Conservation (phyloP, 2,113 vertebrate species). For the Mirounga angustirostris region DNA sequence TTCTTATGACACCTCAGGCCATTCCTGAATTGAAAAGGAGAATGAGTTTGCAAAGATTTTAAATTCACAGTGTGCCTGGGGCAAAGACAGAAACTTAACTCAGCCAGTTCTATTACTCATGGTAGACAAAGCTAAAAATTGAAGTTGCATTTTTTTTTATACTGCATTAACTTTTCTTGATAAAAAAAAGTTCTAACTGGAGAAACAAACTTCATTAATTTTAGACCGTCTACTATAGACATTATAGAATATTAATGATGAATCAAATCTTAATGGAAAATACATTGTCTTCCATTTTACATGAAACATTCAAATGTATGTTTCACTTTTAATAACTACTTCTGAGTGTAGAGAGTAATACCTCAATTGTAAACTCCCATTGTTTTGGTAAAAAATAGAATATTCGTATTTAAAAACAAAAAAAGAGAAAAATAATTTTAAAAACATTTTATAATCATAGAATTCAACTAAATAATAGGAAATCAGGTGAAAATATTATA, state of each 20-base stretch:
- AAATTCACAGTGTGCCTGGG: not conserved
- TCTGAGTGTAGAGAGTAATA: not conserved
- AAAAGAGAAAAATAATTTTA: not conserved
- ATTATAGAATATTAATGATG: not conserved
- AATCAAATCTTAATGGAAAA: not conserved
- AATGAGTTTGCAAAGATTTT: slow-evolving; percentile 28
- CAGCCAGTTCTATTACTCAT: slow-evolving; percentile 17
- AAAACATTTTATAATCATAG: not conserved
- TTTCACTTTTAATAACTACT: not conserved
- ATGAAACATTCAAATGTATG: not conserved
- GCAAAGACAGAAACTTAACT: slow-evolving; percentile 57
- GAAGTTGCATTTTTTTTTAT: not conserved
- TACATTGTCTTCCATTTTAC: not conserved
- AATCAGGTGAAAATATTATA: not conserved
- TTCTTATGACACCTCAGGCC: slow-evolving; percentile 17
- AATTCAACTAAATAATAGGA: not conserved
- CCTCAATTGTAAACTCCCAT: not conserved
- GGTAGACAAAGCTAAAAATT: slow-evolving; percentile 63
- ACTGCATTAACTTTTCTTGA: not conserved
- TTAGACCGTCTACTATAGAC: not conserved
- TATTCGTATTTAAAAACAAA: not conserved
- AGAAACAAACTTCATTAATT: not conserved
- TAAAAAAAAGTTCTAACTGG: not conserved
- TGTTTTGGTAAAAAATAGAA: not conserved
- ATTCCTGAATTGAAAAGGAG: slow-evolving; percentile 5